Percentiles rank a stretch among this genome's conserved stretches.
Conservation (phyloP, 2,888 invertebrate genomes). For the Cryptocephalus primarius region DNA sequence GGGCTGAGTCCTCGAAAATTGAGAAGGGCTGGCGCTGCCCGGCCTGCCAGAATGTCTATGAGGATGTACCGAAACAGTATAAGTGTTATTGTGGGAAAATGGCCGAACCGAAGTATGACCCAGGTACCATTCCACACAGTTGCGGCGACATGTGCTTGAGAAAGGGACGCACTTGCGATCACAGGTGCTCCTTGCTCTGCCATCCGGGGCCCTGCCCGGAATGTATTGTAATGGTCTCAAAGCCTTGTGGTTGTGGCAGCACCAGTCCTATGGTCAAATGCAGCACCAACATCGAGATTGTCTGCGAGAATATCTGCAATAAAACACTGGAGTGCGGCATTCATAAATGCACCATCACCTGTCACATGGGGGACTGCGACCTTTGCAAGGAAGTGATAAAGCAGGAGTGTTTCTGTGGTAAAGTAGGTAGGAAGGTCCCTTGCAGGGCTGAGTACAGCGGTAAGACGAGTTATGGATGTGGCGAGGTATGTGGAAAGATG, state of each 20-base stretch:
- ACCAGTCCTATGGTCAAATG: slow-evolving; percentile 60
- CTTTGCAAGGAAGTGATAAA: slow-evolving; percentile 55
- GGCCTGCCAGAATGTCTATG: slow-evolving; percentile 78
- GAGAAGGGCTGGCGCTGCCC: slow-evolving; percentile 91
- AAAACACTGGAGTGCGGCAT: slow-evolving; percentile 64
- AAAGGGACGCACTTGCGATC: slow-evolving; percentile 43
- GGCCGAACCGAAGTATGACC: slow-evolving; percentile 49
- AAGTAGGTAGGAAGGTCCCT: slow-evolving; percentile 41
- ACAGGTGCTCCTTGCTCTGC: slow-evolving; percentile 70
- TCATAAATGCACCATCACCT: slow-evolving; percentile 62
- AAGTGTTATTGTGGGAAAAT: slow-evolving; percentile 83
- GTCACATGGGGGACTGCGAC: slow-evolving; percentile 71
- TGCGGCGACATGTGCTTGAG: slow-evolving; percentile 83
- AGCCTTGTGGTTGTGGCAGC: slow-evolving; percentile 67
- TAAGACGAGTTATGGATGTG: slow-evolving; percentile 46
- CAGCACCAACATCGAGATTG: slow-evolving; percentile 56
- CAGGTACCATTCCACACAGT: slow-evolving; percentile 75
- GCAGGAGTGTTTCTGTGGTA: slow-evolving; percentile 61
- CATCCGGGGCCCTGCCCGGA: slow-evolving; percentile 94
- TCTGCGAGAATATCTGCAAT: slow-evolving; percentile 65
- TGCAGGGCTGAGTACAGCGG: background rate
- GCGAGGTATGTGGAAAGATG: slow-evolving; percentile 46
- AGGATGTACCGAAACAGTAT: slow-evolving; percentile 67
- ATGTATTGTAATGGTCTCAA: slow-evolving; percentile 65
- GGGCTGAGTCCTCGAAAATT: slow-evolving; percentile 73